phyloP scores from a whole-genome alignment of 1,140 invertebrate species.

The Cyrtorhinus lividipennis region DNA sequence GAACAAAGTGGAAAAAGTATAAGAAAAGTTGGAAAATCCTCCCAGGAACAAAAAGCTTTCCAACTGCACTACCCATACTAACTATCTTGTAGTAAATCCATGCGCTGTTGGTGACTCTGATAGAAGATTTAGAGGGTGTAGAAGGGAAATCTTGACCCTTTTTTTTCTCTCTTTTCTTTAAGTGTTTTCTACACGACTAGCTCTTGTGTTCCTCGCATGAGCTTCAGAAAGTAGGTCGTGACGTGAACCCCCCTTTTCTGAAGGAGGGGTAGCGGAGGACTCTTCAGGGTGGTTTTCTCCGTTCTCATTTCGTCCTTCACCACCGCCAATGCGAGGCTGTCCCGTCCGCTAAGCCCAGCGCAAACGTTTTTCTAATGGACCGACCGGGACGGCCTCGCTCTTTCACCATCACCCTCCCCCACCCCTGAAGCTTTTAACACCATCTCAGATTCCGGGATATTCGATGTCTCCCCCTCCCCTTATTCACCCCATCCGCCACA shows the following conservation, averaged over 20 bases:
- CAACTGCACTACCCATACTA: background rate
- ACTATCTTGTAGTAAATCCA: slow-evolving; percentile 1
- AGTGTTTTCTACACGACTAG: background rate
- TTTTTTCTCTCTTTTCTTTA: background rate
- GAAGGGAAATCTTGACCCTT: slow-evolving; percentile 1
- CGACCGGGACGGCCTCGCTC: too few species aligned
- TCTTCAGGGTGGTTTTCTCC: background rate
- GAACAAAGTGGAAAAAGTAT: background rate
- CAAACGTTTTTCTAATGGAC: slow-evolving; percentile 3
- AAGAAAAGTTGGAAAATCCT: background rate
- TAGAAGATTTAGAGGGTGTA: background rate
- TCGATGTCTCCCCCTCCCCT: background rate
- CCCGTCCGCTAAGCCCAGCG: too few species aligned
- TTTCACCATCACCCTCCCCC: too few species aligned
- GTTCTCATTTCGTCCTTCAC: background rate
- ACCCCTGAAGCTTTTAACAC: background rate
- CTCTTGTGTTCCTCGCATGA: background rate
- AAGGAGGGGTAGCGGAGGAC: background rate
- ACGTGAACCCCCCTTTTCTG: too few species aligned
- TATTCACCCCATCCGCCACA: too few species aligned
- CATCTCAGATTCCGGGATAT: slow-evolving; percentile 2
- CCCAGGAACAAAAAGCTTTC: background rate
- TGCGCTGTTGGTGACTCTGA: background rate
- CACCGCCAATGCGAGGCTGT: too few species aligned
- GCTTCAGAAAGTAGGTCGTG: background rate